Base-by-base conservation (phyloP, 2,797 vertebrate species). In the Toxotes lorentzi region DNA sequence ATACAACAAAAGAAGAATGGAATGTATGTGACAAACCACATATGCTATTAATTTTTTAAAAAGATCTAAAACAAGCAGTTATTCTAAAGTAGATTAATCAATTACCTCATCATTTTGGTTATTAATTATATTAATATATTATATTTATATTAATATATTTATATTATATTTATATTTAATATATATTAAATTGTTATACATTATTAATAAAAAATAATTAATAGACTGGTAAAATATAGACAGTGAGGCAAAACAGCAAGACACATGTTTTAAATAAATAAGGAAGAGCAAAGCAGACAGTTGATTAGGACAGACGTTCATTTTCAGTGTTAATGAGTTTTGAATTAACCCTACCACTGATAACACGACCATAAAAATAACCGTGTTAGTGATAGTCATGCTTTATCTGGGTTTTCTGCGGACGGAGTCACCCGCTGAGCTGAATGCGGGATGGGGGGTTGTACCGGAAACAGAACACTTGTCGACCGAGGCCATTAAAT, bases 381-480 rank as follows among this genome's bases (percentile, higher is more conserved):
- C 2, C 1, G 1, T 19, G 8, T n/a, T 5, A 23, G 9, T 50
- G n/a, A 5, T 7, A 0, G 24, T 27, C 14, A 27, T 7, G 40
- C 13, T 27, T 54, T 54, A 14, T 54, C 51, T 7, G 13, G 0
- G 23, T 27, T 54, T 8, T 23, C 30, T 45, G 1, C 62, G 17
- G 19, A 21, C 53, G 14, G 3, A 51, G 7, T 6, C 27, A 51
- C 27, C 0, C 41, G 7, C 24, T 21, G 1, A 27, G n/a, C 40
- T 27, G 16, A n/a, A 35, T 62, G 72, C 5, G 43, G 10, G 54
- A 21, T 78, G 84, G 82, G 81, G 38, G 86, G 85, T 53, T 81
- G 82, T 23, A 63, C 40, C 45, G 87, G 88, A 90, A 88, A 19
- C 40, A 54, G 11, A 57, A 41, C 64, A 14, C 0, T 38, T 17